phyloP scores from a whole-genome alignment of 2,797 vertebrate species.

The Acestrorhynchus altus region DNA sequence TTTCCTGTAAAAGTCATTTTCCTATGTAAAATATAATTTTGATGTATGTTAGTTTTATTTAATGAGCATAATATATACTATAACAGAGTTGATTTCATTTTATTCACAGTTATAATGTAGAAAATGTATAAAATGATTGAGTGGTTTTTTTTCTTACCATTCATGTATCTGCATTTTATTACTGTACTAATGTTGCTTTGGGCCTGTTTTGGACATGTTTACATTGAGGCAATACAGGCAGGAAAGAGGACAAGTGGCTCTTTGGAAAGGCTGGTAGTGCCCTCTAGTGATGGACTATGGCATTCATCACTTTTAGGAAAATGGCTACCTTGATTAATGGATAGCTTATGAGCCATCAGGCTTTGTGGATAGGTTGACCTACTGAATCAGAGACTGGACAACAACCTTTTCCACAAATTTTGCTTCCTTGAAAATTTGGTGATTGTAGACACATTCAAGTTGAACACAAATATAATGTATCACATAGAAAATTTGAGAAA shows the following conservation, averaged over 20 bases:
- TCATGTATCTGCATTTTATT: neutral
- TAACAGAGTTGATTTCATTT: neutral
- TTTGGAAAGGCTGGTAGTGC: neutral
- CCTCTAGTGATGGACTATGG: slow-evolving; percentile 22
- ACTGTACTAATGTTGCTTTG: neutral
- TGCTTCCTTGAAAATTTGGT: too few species aligned
- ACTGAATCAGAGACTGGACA: slow-evolving; percentile 11
- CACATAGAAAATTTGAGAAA: too few species aligned
- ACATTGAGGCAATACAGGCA: too few species aligned
- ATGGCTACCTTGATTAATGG: neutral
- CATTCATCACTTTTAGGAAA: neutral
- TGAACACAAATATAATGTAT: too few species aligned
- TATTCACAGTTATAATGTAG: neutral
- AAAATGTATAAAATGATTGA: neutral
- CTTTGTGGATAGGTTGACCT: neutral
- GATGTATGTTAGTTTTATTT: neutral
- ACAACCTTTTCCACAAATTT: too few species aligned
- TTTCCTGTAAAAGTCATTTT: neutral
- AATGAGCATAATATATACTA: neutral
- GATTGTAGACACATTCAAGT: too few species aligned
- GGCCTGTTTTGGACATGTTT: too few species aligned
- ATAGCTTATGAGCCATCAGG: neutral
- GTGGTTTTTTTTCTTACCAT: neutral
- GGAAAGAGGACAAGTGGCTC: neutral
- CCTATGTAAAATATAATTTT: neutral